Evolutionary conservation across 2,888 invertebrate genomes (phyloP).

Genomic region (Mythimna pallens): DNA sequence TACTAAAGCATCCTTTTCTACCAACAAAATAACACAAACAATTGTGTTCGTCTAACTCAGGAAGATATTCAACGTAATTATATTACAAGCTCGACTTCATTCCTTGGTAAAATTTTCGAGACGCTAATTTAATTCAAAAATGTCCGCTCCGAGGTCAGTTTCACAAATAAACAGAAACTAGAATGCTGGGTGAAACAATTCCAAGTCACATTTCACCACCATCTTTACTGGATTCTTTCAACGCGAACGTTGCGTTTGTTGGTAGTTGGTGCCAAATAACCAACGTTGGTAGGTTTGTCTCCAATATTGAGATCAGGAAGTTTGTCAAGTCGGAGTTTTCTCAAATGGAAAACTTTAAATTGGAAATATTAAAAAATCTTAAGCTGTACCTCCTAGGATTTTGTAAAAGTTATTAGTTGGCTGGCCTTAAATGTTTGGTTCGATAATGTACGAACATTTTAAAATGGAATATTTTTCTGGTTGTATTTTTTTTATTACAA

Average conservation of each 20-base stretch:
- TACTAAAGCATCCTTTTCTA: not conserved
- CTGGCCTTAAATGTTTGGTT: not conserved
- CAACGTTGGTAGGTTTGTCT: slow-evolving; percentile 41
- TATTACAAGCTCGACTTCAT: slow-evolving; percentile 57
- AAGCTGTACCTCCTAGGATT: not conserved
- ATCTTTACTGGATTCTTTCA: slow-evolving; percentile 38
- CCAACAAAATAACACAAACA: slow-evolving; percentile 55
- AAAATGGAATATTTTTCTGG: not conserved
- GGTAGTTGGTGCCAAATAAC: slow-evolving; percentile 10
- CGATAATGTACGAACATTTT: not conserved
- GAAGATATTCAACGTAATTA: slow-evolving; percentile 58
- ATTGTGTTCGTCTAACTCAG: slow-evolving; percentile 31
- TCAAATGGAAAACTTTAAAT: slow-evolving; percentile 11
- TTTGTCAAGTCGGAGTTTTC: slow-evolving; percentile 26
- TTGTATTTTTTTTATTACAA: not conserved
- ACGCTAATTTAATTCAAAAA: slow-evolving; percentile 57
- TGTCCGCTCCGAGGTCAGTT: slow-evolving; percentile 52
- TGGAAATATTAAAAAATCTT: not conserved
- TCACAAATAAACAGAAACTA: slow-evolving; percentile 59
- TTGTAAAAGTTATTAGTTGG: not conserved
- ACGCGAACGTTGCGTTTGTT: slow-evolving; percentile 29
- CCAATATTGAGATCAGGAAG: slow-evolving; percentile 17
- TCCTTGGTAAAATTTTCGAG: slow-evolving; percentile 57
- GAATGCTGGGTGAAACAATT: slow-evolving; percentile 63
- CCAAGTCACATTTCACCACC: slow-evolving; percentile 57